Evolutionary conservation across 2,113 vertebrate genomes (phyloP).

Genomic region (Cyprinodon brontotheroides): DNA sequence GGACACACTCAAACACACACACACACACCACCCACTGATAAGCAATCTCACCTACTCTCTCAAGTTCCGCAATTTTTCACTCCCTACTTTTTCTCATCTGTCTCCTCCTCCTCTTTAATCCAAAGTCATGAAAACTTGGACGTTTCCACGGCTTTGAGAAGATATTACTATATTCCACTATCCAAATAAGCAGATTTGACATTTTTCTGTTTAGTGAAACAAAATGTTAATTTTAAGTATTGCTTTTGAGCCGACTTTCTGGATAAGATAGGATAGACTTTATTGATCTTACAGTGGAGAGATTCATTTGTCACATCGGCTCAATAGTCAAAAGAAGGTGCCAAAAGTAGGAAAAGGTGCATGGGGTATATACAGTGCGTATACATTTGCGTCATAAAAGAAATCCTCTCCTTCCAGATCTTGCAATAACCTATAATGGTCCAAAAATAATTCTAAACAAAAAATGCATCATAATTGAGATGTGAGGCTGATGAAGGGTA

Average conservation of each 20-base stretch:
- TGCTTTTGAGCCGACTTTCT: neutral
- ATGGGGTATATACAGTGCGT: too few species aligned
- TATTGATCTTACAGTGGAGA: too few species aligned
- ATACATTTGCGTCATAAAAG: too few species aligned
- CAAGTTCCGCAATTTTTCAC: conserved; percentile 57
- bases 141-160: conserved; percentile 8
- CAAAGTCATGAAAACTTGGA: conserved; percentile 42
- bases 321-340: too few species aligned
- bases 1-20: conserved; percentile 54
- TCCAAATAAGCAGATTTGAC: neutral
- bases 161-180: conserved; percentile 38
- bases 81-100: conserved; percentile 40
- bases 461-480: neutral
- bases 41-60: conserved; percentile 57
- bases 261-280: neutral
- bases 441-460: too few species aligned
- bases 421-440: too few species aligned
- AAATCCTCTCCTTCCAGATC: too few species aligned
- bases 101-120: conserved; percentile 18
- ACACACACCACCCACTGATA: conserved; percentile 51
- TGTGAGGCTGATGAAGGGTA: neutral
- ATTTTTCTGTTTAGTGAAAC: conserved; percentile 20
- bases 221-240: neutral
- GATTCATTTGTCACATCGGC: too few species aligned
- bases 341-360: too few species aligned